Base-by-base conservation (phyloP, 2,888 invertebrate genomes). In the Eueremaeus valkanovi region DNA sequence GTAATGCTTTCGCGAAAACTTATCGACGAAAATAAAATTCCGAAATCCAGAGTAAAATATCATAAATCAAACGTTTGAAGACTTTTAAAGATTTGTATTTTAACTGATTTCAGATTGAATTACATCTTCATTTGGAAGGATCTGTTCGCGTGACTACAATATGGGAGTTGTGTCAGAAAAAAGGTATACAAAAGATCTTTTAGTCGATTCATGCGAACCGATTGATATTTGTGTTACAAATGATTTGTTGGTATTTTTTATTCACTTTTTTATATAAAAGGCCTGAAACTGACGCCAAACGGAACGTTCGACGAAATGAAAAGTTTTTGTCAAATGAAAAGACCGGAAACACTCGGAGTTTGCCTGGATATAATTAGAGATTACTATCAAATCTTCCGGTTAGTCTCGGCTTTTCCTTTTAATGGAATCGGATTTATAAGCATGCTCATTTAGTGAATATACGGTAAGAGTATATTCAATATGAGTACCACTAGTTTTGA, bases 71-170 rank as follows among this genome's bases (percentile, higher is more conserved):
- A 24, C 18, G 42, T 31, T 24, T 51, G n/a, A 45, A 33, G 16
- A 29, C 24, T 21, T 21, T 16, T 66, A 18, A 36, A n/a, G n/a
- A 36, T 36, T 36, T 36, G 1, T 33, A 63, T 9, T n/a, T n/a
- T n/a, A n/a, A n/a, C 31, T 68, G 40, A 40, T 24, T 24, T 68
- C 79, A 86, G 85, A 84, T 87, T 45, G 86, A 87, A 80, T 82
- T 87, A 11, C 87, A 87, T 80, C 83, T 86, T 11, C 87, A 87
- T 81, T 81, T 87, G 66, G 87, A 87, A 81, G 87, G 87, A n/a
- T 80, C 85, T 5, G 79, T 85, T 9, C 81, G 87, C 13, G 83
- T 84, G 74, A 81, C 83, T 73, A 87, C 87, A 0, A 81, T 87
- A 13, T 83, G 85, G 78, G 86, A 87, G 49, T 80, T 86, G n/a